These are phyloP conservation scores for Pandemis heparana DNA, from an alignment of 2,888 invertebrate genomes.

Conservation along the genomic window DNA sequence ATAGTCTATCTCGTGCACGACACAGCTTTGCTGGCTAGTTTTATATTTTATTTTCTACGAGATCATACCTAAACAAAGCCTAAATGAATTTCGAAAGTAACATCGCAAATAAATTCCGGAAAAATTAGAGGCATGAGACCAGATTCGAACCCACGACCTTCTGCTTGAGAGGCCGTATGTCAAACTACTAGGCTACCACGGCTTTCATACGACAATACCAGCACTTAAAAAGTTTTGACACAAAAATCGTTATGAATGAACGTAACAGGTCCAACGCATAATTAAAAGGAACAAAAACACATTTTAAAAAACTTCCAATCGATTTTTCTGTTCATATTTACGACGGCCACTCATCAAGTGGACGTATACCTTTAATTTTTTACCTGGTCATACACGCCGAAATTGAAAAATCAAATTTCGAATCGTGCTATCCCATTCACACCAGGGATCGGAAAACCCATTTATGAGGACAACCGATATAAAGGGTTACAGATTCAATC, in stretches of 20 bases:
- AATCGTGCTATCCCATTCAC: no score
- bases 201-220: not conserved
- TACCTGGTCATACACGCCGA: slow-evolving; percentile 14
- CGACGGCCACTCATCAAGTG: slow-evolving; percentile 40
- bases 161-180: no score
- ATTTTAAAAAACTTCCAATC: slow-evolving; percentile 22
- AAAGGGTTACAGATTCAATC: no score
- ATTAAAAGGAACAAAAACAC: slow-evolving; percentile 44
- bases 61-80: not conserved
- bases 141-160: no score
- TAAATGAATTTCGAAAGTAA: not conserved
- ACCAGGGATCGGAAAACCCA: no score
- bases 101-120: not conserved
- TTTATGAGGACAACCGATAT: no score
- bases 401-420: no score
- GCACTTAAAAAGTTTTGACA: slow-evolving; percentile 9
- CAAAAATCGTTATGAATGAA: slow-evolving; percentile 32
- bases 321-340: slow-evolving; percentile 40
- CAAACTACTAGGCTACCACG: no score
- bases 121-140: no score
- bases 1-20: no score
- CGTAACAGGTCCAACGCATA: slow-evolving; percentile 21
- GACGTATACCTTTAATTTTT: slow-evolving; percentile 53
- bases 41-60: no score
- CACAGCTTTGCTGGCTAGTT: not conserved